Percentiles rank a stretch among this genome's conserved stretches.
phyloP scores from a whole-genome alignment of 2,797 vertebrate genomes.

The Zalophus californianus region DNA sequence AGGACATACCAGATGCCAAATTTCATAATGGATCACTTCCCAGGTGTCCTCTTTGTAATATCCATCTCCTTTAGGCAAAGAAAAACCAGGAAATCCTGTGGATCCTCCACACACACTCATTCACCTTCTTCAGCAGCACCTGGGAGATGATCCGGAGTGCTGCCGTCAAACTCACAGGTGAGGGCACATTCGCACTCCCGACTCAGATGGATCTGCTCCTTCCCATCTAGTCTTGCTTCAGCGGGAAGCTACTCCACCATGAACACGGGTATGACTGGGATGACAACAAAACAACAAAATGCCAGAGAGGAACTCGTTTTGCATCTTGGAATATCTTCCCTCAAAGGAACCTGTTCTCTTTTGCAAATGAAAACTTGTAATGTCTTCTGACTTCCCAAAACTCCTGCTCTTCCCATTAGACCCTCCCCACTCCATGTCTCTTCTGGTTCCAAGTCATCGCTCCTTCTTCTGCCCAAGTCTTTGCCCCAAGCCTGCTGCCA shows the following conservation, averaged over 20 bases:
- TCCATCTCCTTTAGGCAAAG: constrained; percentile 73
- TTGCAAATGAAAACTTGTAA: not conserved
- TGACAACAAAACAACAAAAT: not conserved
- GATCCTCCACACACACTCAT: constrained; percentile 80
- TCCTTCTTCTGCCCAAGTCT: not conserved
- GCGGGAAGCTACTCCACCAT: not conserved
- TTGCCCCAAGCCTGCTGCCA: not conserved
- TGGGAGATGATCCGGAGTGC: constrained; percentile 79
- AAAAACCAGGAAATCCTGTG: constrained; percentile 81
- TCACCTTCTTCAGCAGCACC: constrained; percentile 77
- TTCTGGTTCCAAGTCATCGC: not conserved
- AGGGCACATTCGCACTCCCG: not conserved
- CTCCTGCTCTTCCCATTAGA: not conserved
- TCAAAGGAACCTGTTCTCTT: not conserved
- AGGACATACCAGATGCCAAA: not conserved
- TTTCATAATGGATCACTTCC: not conserved
- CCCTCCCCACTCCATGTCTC: not conserved
- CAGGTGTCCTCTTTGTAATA: not conserved
- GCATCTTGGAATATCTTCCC: not conserved
- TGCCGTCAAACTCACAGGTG: constrained; percentile 79
- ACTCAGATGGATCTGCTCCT: not conserved
- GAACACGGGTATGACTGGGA: not conserved
- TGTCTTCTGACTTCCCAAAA: not conserved
- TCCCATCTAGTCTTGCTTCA: not conserved
- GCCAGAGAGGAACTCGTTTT: not conserved